phyloP scores from a whole-genome alignment of 2,888 invertebrate genomes.

The Campoplex nolae region DNA sequence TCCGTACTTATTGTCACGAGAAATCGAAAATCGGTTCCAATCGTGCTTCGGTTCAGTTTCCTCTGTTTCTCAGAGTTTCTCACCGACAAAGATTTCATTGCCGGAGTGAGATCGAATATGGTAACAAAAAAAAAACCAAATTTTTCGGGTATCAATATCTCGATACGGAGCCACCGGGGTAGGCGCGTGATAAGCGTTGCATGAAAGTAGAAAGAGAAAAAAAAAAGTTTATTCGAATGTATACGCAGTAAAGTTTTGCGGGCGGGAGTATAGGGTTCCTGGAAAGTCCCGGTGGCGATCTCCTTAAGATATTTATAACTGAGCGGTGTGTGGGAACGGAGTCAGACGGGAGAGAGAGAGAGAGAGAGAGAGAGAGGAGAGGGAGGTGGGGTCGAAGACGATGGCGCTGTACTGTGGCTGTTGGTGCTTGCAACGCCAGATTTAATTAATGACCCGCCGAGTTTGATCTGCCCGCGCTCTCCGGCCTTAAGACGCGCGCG shows the following conservation, averaged over 20 bases:
- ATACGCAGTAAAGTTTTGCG: constrained; percentile 28
- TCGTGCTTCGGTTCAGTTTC: neutral
- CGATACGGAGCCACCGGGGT: neutral
- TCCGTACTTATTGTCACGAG: constrained; percentile 43
- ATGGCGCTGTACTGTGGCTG: constrained; percentile 57
- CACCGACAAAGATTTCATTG: neutral
- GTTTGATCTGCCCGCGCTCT: constrained; percentile 80
- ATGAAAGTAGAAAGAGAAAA: neutral
- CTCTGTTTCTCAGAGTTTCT: no score
- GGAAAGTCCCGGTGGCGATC: constrained; percentile 69
- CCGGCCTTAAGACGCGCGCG: constrained; percentile 59
- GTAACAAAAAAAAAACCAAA: neutral
- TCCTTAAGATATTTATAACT: constrained; percentile 67
- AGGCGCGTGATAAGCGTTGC: neutral
- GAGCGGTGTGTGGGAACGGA: constrained; percentile 62
- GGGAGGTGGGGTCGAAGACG: constrained; percentile 71
- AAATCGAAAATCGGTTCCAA: neutral
- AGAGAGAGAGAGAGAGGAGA: constrained; percentile 69
- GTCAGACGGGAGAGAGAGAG: constrained; percentile 9
- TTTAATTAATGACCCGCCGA: constrained; percentile 84
- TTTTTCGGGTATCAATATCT: neutral
- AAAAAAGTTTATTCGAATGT: neutral
- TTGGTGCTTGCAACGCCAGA: constrained; percentile 78
- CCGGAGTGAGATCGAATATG: neutral
- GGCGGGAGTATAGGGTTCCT: constrained; percentile 67